Conservation (phyloP, 2,113 vertebrate genomes). For the Gymnarchus niloticus region DNA sequence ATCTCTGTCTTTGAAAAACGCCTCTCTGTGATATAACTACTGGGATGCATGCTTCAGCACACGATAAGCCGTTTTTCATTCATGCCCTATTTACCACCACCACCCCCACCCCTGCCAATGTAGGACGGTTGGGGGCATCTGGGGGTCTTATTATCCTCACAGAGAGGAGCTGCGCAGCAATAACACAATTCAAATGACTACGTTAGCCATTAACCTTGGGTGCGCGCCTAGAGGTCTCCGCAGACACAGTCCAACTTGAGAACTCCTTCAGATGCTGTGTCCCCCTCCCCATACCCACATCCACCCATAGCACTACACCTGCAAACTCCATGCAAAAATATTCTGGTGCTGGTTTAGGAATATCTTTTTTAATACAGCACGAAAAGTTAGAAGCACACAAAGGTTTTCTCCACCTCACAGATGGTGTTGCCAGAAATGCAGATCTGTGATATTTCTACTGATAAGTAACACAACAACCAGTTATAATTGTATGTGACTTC, state of each 20-base stretch:
- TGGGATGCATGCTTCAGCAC: background rate
- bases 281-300: background rate
- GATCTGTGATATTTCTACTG: background rate
- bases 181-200: background rate
- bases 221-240: background rate
- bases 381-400: background rate
- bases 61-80: background rate
- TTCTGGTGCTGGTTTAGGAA: background rate
- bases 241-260: background rate
- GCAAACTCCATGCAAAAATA: background rate
- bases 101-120: background rate
- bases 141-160: background rate
- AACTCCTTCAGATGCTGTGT: background rate
- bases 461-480: background rate
- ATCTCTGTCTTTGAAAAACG: background rate
- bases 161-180: background rate
- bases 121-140: background rate
- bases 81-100: background rate
- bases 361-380: background rate
- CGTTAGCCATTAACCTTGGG: background rate
- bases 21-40: background rate
- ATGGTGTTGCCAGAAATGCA: no score
- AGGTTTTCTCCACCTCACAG: background rate
- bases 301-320: background rate
- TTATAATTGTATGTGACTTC: background rate